phyloP scores from a whole-genome alignment of 2,888 invertebrate species.

The Dysmachus trigonus region DNA sequence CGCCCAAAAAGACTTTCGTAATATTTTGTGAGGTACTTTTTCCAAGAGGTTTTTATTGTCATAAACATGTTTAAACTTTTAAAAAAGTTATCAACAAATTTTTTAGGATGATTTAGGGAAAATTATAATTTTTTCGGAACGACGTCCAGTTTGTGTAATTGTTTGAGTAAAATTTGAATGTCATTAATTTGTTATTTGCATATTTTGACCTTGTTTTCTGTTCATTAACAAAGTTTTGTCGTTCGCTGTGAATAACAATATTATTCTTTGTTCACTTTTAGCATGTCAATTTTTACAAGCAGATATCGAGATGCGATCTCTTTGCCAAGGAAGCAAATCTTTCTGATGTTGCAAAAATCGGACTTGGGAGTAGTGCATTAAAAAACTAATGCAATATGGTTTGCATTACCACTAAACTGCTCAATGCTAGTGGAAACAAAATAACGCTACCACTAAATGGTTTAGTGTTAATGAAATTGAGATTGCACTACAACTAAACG shows the following conservation, averaged over 20 bases:
- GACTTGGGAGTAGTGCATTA: too few relatives aligned
- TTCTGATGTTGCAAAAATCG: background rate
- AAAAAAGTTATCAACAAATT: background rate
- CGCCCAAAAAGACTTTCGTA: background rate
- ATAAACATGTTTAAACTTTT: background rate
- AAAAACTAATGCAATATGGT: too few relatives aligned
- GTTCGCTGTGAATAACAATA: background rate
- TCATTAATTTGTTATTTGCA: background rate
- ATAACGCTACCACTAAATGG: too few relatives aligned
- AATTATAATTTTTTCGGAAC: background rate
- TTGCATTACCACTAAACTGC: too few relatives aligned
- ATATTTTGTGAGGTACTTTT: background rate
- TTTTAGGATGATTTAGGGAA: background rate
- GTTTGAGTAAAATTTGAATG: background rate
- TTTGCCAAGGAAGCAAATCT: background rate
- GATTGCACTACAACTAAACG: too few relatives aligned
- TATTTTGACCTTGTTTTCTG: background rate
- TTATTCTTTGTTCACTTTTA: background rate
- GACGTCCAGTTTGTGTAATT: background rate
- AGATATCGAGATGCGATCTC: background rate
- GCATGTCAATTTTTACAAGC: background rate
- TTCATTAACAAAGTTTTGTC: background rate
- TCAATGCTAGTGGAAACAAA: too few relatives aligned
- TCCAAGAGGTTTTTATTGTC: background rate
- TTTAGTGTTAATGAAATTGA: too few relatives aligned